These are phyloP conservation scores for Silvanus unidentatus DNA, from an alignment of 2,888 invertebrate species.

Conservation along the genomic window DNA sequence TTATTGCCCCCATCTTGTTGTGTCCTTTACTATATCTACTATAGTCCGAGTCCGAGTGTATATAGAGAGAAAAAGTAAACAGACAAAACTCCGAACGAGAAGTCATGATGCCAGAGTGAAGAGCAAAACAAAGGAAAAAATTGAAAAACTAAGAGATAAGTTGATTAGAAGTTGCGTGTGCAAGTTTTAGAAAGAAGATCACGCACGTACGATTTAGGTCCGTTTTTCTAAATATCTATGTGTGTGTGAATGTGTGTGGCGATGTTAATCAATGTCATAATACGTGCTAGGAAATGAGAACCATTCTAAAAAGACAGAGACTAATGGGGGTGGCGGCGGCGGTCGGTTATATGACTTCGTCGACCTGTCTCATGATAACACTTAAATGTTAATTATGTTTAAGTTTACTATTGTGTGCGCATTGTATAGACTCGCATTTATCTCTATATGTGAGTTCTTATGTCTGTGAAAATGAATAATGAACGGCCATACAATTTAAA, in stretches of 20 bases:
- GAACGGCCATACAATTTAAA: slow-evolving; percentile 12
- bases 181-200: slow-evolving; percentile 5
- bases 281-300: slow-evolving; percentile 33
- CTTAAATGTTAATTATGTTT: slow-evolving; percentile 1
- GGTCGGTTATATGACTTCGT: background rate
- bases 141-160: slow-evolving; percentile 3
- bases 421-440: too few relatives aligned
- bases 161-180: slow-evolving; percentile 10
- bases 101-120: slow-evolving; percentile 1
- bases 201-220: slow-evolving; percentile 9
- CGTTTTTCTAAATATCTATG: slow-evolving; percentile 6
- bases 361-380: background rate
- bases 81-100: background rate
- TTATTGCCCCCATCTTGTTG: background rate
- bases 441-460: background rate
- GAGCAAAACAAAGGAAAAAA: slow-evolving; percentile 10
- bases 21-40: too few relatives aligned
- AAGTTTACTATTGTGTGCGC: slow-evolving; percentile 1
- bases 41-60: too few relatives aligned
- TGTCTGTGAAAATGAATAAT: slow-evolving; percentile 13
- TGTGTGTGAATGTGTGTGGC: slow-evolving; percentile 10
- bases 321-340: background rate
- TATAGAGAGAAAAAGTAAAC: background rate
- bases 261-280: slow-evolving; percentile 26
- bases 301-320: slow-evolving; percentile 25